Evolutionary conservation across 2,888 invertebrate genomes (phyloP), one percentile per base, ranked within the genome.

Genomic region (Endomychus coccineus): DNA sequence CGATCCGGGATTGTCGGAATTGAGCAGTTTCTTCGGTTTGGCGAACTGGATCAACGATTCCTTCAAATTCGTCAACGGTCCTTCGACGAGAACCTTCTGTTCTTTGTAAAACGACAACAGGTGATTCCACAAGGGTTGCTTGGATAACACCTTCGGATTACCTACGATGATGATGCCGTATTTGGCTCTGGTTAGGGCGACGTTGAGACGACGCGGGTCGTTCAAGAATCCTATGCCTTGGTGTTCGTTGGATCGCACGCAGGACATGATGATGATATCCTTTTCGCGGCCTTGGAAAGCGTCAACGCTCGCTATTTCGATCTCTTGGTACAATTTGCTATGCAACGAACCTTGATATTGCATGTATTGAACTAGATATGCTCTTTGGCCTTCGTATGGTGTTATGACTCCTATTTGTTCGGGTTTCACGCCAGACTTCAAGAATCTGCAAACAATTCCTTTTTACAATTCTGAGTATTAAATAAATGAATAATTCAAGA

Each of bases 251-350:
- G 96, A 94, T 33, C 98, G 78, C 2, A 99, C 98, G 67, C 97
- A 98, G 0, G 96, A 96, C 84, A 99, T 89, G 34, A 99, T 94
- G 49, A 99, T 98, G 39, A 97, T 88, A 59, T 99, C 98, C 59
- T 99, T 99, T 61, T 99, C 98, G 30, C 98, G 75, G 0, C 98
- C 98, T 66, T 97, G 96, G 66, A 99, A 99, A 0, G 98, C 98
- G 66, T 99, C 98, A 2, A 99, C 98, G 67, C 95, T 96, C 5
- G 97, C 98, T 1, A 99, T 96, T 69, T 99, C 98, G 36, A 99
- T 94, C 61, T 97, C 96, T 69, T 95, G 86, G 62, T 99, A 99
- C 0, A 98, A 71, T 59, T 96, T 96, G 21, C 92, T 86, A 61
- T 97, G 95, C 36, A 99, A 70, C 7, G 94, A 88, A 7, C 98